These are phyloP conservation scores for Microcebus murinus DNA, from an alignment of 2,113 vertebrate species.

Conservation along the genomic window DNA sequence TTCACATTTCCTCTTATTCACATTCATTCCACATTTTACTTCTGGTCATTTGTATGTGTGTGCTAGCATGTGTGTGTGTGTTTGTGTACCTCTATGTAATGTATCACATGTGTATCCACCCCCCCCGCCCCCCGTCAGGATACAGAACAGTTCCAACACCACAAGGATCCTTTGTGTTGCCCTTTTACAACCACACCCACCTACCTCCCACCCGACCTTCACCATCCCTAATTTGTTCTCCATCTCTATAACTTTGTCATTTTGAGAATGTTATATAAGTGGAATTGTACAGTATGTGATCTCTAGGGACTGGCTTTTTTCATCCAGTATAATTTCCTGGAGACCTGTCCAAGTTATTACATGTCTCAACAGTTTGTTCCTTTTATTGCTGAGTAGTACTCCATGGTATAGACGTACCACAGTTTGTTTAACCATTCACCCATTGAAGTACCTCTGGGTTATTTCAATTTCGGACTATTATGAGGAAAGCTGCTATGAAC, in stretches of 20 bases:
- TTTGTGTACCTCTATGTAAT: background rate
- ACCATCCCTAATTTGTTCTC: background rate
- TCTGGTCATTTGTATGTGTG: background rate
- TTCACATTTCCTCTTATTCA: background rate
- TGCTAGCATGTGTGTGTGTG: background rate
- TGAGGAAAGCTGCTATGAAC: background rate
- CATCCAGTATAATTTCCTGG: background rate
- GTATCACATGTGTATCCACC: background rate
- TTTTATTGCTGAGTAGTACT: constrained; percentile 42
- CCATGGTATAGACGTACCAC: background rate
- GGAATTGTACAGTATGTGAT: background rate
- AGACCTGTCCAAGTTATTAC: background rate
- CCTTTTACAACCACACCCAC: background rate
- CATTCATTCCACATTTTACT: background rate
- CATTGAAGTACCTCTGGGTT: background rate
- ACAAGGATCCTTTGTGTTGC: background rate
- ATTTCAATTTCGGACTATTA: constrained; percentile 18
- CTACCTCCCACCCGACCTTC: background rate
- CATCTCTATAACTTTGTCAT: background rate
- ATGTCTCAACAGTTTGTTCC: background rate
- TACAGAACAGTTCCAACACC: background rate
- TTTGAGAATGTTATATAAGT: background rate
- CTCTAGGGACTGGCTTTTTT: constrained; percentile 7
- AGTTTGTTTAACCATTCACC: constrained; percentile 5
- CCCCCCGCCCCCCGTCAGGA: background rate